Evolutionary conservation across 1,140 invertebrate genomes (phyloP).

Genomic region (Periplaneta americana): DNA sequence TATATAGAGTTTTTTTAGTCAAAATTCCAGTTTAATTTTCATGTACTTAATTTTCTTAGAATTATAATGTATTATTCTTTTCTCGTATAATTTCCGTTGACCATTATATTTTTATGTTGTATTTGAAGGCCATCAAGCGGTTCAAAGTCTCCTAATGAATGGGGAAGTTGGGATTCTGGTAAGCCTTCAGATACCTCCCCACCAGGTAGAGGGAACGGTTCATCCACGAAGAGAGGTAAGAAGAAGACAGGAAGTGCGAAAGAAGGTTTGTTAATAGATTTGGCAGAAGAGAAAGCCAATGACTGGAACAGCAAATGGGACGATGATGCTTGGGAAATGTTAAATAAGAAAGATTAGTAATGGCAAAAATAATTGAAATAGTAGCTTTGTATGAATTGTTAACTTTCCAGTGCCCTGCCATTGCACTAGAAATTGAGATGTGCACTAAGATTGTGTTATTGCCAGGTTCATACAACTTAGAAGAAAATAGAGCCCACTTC

Average conservation of each 20-base stretch:
- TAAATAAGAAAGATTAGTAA: conserved; percentile 12
- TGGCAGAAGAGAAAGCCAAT: conserved; percentile 8
- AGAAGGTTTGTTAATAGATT: conserved; percentile 14
- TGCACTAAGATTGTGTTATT: not conserved
- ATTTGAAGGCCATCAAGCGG: not conserved
- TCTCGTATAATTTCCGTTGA: no score
- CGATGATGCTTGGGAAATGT: conserved; percentile 15
- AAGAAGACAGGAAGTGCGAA: conserved; percentile 10
- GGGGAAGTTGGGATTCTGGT: not conserved
- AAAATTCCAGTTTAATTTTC: no score
- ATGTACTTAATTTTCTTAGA: no score
- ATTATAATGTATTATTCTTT: no score
- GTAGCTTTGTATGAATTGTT: not conserved
- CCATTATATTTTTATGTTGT: not conserved
- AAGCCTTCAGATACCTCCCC: not conserved
- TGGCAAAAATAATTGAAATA: not conserved
- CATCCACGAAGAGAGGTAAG: not conserved
- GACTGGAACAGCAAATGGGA: conserved; percentile 15
- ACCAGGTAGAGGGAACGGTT: not conserved
- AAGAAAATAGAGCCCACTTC: not conserved
- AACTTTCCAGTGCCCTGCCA: not conserved
- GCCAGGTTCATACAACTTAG: not conserved
- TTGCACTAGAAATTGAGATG: not conserved
- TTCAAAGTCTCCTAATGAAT: not conserved
- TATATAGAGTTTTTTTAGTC: no score